phyloP scores from a whole-genome alignment of 1,140 invertebrate species.

The Lanistes nyassanus region DNA sequence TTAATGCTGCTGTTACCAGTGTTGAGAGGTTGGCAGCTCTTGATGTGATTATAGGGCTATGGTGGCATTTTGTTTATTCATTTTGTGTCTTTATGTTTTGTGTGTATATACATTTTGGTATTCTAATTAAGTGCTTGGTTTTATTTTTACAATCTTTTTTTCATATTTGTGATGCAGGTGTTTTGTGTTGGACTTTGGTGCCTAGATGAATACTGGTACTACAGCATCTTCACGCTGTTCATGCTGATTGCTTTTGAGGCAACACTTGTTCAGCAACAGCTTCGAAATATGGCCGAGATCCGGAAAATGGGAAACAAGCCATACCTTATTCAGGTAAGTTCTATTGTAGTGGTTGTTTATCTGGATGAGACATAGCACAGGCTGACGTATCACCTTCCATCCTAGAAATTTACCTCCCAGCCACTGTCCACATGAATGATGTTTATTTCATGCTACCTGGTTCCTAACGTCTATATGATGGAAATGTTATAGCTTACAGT shows the following conservation, averaged over 20 bases:
- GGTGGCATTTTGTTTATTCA: background rate
- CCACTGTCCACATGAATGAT: no score
- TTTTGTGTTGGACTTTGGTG: slow-evolving; percentile 99
- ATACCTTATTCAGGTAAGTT: slow-evolving; percentile 81
- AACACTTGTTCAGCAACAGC: slow-evolving; percentile 96
- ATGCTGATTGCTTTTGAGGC: slow-evolving; percentile 99
- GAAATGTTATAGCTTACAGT: no score
- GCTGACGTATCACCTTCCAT: no score
- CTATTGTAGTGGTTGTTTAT: no score
- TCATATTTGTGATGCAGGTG: slow-evolving; percentile 90
- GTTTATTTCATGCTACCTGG: background rate
- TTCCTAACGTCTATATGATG: no score
- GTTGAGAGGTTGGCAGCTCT: no score
- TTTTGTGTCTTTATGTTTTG: no score
- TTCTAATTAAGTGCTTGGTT: background rate
- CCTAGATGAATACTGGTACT: slow-evolving; percentile 91
- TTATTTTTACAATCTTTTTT: slow-evolving; percentile 63
- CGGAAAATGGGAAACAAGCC: slow-evolving; percentile 99
- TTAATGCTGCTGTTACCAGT: no score
- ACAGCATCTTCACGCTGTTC: slow-evolving; percentile 95
- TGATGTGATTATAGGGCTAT: no score
- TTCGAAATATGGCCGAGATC: slow-evolving; percentile 99
- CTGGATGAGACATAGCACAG: no score
- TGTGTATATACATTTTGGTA: background rate
- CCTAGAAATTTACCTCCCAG: no score